A percentile compares a stretch with the other conserved stretches of the same genome.
Evolutionary conservation across 1,140 invertebrate species (phyloP).

Genomic region (Trachymyrmex septentrionalis): DNA sequence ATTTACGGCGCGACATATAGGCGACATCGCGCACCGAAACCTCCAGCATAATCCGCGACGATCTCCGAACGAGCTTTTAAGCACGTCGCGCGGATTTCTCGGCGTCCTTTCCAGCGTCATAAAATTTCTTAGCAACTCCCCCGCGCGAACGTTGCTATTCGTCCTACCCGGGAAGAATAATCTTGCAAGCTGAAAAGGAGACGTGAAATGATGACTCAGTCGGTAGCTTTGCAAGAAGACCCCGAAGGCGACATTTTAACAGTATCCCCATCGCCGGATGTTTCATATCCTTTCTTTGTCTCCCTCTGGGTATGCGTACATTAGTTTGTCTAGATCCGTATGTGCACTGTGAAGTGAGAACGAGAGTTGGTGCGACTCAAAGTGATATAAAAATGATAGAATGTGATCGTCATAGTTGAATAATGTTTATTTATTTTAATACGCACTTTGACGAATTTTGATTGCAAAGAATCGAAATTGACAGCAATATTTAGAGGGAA

Average conservation of each 20-base stretch:
- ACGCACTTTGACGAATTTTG: not conserved
- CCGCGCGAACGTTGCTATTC: not conserved
- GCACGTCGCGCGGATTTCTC: not conserved
- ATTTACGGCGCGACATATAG: not conserved
- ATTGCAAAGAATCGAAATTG: not conserved
- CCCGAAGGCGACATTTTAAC: slow-evolving; percentile 10
- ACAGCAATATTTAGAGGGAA: not conserved
- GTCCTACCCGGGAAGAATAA: slow-evolving; percentile 9
- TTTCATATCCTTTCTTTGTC: slow-evolving; percentile 47
- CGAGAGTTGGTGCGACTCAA: not conserved
- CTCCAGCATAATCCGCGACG: not conserved
- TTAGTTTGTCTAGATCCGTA: slow-evolving; percentile 21
- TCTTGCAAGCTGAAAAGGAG: slow-evolving; percentile 22
- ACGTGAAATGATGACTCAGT: slow-evolving; percentile 15
- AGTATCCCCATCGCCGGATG: slow-evolving; percentile 12
- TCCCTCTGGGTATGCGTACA: not conserved
- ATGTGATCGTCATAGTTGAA: not conserved
- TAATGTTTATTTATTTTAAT: not conserved
- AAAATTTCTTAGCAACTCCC: slow-evolving; percentile 41
- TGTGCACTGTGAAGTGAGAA: not conserved
- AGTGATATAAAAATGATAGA: not conserved
- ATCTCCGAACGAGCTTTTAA: slow-evolving; percentile 34
- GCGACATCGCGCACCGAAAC: not conserved
- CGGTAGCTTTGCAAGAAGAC: not conserved
- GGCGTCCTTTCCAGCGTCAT: not conserved